Percentiles rank a stretch among this genome's conserved stretches.
phyloP scores from a whole-genome alignment of 2,113 vertebrate genomes.

The Mus spicilegus region DNA sequence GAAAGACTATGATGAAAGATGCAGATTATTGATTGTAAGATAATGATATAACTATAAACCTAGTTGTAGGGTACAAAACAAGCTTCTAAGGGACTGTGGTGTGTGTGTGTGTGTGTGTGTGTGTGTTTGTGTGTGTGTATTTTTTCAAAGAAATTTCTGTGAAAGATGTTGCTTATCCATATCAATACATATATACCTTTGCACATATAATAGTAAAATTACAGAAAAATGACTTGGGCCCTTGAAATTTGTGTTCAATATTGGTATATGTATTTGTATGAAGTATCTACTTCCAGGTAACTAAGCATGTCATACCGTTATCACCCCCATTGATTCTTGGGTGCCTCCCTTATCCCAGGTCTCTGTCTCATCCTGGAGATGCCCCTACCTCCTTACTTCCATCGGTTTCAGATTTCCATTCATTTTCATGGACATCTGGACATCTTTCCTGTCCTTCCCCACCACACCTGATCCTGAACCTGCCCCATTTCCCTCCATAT shows the following conservation, averaged over 20 bases:
- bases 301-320: not conserved
- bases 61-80: not conserved
- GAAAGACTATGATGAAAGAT: constrained; percentile 42
- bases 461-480: no score
- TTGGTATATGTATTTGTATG: not conserved
- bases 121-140: no score
- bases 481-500: no score
- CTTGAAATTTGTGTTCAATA: constrained; percentile 6
- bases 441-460: no score
- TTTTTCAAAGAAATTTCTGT: not conserved
- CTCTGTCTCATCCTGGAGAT: no score
- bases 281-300: not conserved
- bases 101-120: no score
- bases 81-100: not conserved
- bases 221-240: constrained; percentile 5
- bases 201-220: not conserved
- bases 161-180: not conserved
- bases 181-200: not conserved
- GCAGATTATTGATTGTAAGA: constrained; percentile 43
- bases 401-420: no score
- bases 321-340: no score
- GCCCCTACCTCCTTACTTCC: no score
- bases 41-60: constrained; percentile 32
- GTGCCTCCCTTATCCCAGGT: no score
- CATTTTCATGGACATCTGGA: no score